These are phyloP conservation scores for Callocephalon fimbriatum DNA, from an alignment of 2,113 vertebrate genomes.

Conservation along the genomic window DNA sequence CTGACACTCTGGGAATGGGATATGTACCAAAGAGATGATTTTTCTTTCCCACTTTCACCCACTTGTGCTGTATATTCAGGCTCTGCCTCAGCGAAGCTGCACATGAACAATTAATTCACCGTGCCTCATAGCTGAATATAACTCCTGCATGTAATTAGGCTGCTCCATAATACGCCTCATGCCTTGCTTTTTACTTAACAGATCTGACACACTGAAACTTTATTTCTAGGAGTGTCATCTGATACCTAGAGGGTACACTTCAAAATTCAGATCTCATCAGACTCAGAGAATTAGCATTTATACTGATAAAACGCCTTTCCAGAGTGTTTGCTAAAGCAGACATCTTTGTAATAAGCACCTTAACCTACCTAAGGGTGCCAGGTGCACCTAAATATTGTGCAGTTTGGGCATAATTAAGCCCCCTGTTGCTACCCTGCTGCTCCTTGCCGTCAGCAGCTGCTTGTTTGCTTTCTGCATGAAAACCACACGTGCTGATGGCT, in stretches of 20 bases:
- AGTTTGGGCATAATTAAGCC: slow-evolving; percentile 1
- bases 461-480: not conserved
- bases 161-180: not conserved
- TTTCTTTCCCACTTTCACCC: not conserved
- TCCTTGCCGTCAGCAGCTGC: slow-evolving; percentile 16
- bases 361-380: not conserved
- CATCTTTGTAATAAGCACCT: not conserved
- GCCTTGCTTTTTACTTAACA: not conserved
- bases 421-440: not conserved
- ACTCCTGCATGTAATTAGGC: not conserved
- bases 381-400: not conserved
- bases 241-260: not conserved
- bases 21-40: not conserved
- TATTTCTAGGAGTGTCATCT: not conserved
- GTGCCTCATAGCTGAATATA: too few species aligned
- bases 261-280: not conserved
- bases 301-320: not conserved
- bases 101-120: rapidly evolving
- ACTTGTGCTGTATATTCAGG: rapidly evolving
- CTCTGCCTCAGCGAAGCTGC: not conserved
- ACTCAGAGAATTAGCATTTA: not conserved
- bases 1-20: not conserved
- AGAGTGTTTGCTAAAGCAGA: not conserved
- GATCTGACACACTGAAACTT: not conserved
- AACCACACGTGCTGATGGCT: not conserved